A percentile compares a stretch with the other conserved stretches of the same genome.
phyloP scores from a whole-genome alignment of 1,140 invertebrate genomes.

The Drosophila arizonae region DNA sequence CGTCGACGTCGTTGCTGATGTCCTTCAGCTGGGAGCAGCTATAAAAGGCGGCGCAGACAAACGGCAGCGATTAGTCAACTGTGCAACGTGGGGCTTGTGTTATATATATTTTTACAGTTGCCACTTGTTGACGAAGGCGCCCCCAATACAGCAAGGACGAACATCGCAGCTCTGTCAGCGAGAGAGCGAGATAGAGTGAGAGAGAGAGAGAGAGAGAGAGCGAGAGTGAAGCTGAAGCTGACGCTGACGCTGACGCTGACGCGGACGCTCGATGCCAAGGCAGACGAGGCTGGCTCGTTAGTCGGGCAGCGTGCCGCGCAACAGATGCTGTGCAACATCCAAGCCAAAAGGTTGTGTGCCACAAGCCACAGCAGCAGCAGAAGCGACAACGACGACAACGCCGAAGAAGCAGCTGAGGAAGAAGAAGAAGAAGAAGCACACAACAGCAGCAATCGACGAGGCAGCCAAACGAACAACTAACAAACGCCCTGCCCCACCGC shows the following conservation, averaged over 20 bases:
- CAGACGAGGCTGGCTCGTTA: conserved; percentile 61
- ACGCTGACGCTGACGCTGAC: conserved; percentile 3
- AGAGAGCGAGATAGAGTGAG: not conserved
- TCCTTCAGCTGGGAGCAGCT: conserved; percentile 37
- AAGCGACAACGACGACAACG: not conserved
- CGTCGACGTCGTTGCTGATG: conserved; percentile 19
- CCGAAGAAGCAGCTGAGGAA: too few relatives aligned
- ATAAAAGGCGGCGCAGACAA: conserved; percentile 43
- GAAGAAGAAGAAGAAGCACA: not conserved
- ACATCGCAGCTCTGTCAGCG: not conserved
- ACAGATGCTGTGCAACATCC: conserved; percentile 78
- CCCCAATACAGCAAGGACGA: conserved; percentile 14
- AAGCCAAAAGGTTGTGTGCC: conserved; percentile 72
- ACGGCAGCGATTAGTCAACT: conserved; percentile 49
- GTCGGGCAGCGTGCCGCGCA: conserved; percentile 60
- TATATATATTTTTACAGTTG: conserved; percentile 47
- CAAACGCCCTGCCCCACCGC: conserved; percentile 1
- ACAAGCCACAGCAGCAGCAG: conserved; percentile 23
- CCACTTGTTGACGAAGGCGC: conserved; percentile 67
- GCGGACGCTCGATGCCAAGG: conserved; percentile 17
- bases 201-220: not conserved
- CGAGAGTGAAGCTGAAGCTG: not conserved
- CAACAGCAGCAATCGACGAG: conserved; percentile 9
- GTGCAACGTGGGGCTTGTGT: conserved; percentile 44
- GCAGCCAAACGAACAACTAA: conserved; percentile 2